phyloP scores from a whole-genome alignment of 2,113 vertebrate genomes.

The Pogonocichla stellata region DNA sequence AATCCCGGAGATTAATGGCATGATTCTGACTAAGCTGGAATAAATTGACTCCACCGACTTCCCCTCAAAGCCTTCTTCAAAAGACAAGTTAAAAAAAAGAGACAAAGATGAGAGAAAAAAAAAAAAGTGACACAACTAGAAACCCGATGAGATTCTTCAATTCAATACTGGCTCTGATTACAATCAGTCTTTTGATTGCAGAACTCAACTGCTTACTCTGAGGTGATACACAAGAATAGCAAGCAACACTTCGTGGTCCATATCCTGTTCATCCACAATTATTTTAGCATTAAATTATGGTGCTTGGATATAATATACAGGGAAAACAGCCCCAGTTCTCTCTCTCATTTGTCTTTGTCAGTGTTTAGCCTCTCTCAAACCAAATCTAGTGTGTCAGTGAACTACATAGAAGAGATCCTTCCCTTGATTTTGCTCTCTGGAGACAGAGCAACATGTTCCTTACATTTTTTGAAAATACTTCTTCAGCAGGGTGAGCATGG shows the following conservation, averaged over 20 bases:
- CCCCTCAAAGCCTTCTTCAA: not conserved
- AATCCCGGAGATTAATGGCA: not conserved
- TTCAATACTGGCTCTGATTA: not conserved
- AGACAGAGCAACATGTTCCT: not conserved
- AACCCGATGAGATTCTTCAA: not conserved
- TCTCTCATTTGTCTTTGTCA: not conserved
- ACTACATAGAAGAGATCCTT: not conserved
- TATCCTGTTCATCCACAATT: not conserved
- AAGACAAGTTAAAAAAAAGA: not conserved
- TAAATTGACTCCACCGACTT: not conserved
- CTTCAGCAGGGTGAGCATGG: not conserved
- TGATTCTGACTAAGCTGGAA: not conserved
- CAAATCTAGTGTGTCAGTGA: slow-evolving; percentile 1
- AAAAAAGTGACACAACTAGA: not conserved
- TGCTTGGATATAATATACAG: not conserved
- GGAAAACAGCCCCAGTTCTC: not conserved
- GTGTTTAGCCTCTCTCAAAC: not conserved
- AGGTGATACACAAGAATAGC: not conserved
- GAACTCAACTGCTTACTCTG: not conserved
- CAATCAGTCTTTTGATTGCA: not conserved
- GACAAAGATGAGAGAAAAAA: not conserved
- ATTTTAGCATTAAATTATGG: not conserved
- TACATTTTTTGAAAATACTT: slow-evolving; percentile 2
- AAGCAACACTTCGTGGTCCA: not conserved
- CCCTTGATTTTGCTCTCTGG: slow-evolving; percentile 23